Conservation (phyloP, 1,140 invertebrate species). For the Bombus fervidus region DNA sequence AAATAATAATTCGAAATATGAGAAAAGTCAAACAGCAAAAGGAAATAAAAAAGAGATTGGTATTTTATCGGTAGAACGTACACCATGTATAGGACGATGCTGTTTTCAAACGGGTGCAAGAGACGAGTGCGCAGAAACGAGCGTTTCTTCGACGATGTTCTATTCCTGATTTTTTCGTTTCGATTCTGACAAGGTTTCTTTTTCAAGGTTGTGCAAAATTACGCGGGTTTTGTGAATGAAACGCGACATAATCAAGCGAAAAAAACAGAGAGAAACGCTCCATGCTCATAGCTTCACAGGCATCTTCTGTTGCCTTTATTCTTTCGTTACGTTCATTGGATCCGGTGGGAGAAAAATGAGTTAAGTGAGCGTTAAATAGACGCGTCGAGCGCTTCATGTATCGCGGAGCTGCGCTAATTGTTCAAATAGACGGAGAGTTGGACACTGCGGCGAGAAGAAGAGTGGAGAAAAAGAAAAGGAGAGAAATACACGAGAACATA, state of each 20-base stretch:
- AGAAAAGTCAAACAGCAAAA: too few relatives aligned
- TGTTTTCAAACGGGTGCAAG: background rate
- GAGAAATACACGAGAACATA: constrained; percentile 66
- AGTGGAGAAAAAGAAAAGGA: background rate
- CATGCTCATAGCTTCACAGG: background rate
- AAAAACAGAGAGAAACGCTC: background rate
- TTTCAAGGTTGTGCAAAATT: background rate
- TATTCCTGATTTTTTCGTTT: constrained; percentile 24
- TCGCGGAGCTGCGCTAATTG: background rate
- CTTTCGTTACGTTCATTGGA: background rate
- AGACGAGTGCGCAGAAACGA: background rate
- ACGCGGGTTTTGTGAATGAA: background rate
- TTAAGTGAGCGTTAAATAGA: background rate
- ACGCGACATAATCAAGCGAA: background rate
- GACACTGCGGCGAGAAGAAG: constrained; percentile 1
- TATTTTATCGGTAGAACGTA: background rate
- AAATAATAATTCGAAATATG: background rate
- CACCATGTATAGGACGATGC: background rate
- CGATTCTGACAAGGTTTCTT: background rate
- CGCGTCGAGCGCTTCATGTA: background rate
- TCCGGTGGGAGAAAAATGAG: background rate
- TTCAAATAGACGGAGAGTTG: constrained; percentile 13
- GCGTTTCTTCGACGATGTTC: constrained; percentile 22
- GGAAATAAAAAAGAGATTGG: background rate
- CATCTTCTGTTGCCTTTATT: background rate